Evolutionary conservation across 2,888 invertebrate species (phyloP).

Genomic region (Ceramica pisi): DNA sequence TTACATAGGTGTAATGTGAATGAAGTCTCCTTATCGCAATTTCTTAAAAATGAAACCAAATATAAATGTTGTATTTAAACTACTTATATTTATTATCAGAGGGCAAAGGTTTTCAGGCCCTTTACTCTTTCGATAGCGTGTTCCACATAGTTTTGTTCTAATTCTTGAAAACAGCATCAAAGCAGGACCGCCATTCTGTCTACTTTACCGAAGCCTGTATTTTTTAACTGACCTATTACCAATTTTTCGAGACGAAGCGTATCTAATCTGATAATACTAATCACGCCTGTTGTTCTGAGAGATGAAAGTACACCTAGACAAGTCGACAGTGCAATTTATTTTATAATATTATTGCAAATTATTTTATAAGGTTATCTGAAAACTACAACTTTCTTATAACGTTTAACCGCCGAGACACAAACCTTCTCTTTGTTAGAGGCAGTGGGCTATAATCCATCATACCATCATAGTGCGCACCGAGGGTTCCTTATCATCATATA

Average conservation of each 20-base stretch:
- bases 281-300: too few species aligned
- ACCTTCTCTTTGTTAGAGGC: neutral
- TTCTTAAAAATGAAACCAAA: constrained; percentile 29
- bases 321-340: too few species aligned
- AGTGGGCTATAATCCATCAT: neutral
- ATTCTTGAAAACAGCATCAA: constrained; percentile 14
- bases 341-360: too few species aligned
- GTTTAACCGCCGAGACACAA: neutral
- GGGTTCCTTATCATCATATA: too few species aligned
- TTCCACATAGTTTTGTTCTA: neutral
- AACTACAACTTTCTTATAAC: neutral
- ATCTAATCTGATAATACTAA: neutral
- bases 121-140: constrained; percentile 18
- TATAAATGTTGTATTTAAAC: constrained; percentile 21
- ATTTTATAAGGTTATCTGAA: too few species aligned
- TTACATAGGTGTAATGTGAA: neutral
- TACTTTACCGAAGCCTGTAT: neutral
- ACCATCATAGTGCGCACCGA: too few species aligned
- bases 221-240: neutral
- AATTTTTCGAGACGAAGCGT: neutral
- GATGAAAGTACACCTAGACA: too few species aligned
- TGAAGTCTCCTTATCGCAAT: constrained; percentile 13
- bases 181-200: neutral
- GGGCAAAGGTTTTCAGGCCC: constrained; percentile 23
- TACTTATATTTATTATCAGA: constrained; percentile 25